Evolutionary conservation across 1,140 invertebrate genomes (phyloP), one percentile per base, ranked within the genome.

Genomic region (Cepaea nemoralis): DNA sequence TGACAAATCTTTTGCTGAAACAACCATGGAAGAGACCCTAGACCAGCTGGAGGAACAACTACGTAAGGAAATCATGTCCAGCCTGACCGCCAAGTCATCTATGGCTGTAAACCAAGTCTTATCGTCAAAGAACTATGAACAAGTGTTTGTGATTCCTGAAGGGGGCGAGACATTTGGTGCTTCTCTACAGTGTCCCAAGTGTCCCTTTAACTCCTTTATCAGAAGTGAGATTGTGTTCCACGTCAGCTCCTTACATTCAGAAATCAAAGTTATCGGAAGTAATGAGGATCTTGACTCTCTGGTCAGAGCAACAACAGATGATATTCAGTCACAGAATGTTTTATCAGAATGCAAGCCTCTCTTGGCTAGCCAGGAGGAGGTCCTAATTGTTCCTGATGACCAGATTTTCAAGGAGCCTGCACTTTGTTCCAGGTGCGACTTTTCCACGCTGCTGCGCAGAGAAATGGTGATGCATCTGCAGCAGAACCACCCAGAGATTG

Each of bases 1-100:
- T 0, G 84, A 85, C 75, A 85, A 83, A 39, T 75, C 82, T n/a
- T 85, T 83, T 70, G 83, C 84, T 31, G 84, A 83, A 39, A 85
- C 84, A 3, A 80, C 82, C 8, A 77, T 85, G 42, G 81, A 82
- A 31, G 84, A 85, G 70, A 39, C 71, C 16, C 66, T 80, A 39
- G 67, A 80, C 27, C 78, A 71, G 69, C 69, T 80, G 63, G 78
- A 80, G 33, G 78, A 80, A 59, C 39, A 40, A 33, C 45, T 80
- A 6, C 78, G 73, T 39, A 80, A 80, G 24, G 78, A 80, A n/a
- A 55, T 80, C 35, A 69, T 79, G 63, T 33, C 40, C 35, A 67
- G 39, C 39, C 40, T 45, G 14, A 40, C 22, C 63, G 0, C 16
- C 42, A 50, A 16, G 24, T 39, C 40, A 39, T 74, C 35, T 45